Evolutionary conservation across 1,140 invertebrate genomes (phyloP).

Genomic region (Amphibalanus amphitrite): DNA sequence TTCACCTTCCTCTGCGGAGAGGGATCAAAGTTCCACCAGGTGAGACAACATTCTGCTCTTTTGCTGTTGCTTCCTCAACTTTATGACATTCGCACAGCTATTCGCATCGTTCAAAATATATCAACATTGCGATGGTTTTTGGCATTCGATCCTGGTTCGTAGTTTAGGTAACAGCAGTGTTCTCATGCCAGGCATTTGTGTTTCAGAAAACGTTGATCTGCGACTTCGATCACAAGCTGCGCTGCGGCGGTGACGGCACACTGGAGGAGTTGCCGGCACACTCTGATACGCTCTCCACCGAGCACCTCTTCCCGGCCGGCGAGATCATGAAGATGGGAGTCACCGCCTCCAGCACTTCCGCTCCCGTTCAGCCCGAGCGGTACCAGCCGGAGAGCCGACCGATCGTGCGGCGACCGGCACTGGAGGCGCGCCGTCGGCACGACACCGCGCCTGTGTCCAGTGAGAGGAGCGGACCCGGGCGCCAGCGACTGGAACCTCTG

Average conservation of each 20-base stretch:
- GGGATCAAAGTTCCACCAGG: slow-evolving; percentile 5
- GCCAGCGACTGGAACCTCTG: too few species aligned
- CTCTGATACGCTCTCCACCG: neutral
- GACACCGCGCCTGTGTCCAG: neutral
- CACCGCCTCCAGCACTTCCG: too few species aligned
- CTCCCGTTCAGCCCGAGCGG: too few species aligned
- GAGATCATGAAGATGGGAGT: neutral
- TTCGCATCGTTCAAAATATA: too few species aligned
- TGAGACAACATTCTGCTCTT: too few species aligned
- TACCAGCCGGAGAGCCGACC: too few species aligned
- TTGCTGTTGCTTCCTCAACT: too few species aligned
- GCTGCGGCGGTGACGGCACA: neutral
- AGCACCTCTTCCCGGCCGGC: neutral
- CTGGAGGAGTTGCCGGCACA: neutral
- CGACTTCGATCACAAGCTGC: neutral
- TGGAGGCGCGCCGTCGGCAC: neutral
- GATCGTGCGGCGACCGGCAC: neutral
- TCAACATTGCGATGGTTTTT: too few species aligned
- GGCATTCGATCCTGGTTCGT: too few species aligned
- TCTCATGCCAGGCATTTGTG: too few species aligned
- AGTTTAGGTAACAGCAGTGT: too few species aligned
- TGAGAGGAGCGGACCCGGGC: neutral
- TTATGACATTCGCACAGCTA: too few species aligned
- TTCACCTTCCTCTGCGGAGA: slow-evolving; percentile 3
- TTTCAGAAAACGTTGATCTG: neutral